Percentiles rank a stretch among this genome's conserved stretches.
phyloP scores from a whole-genome alignment of 2,113 vertebrate genomes.

The Passer domesticus region DNA sequence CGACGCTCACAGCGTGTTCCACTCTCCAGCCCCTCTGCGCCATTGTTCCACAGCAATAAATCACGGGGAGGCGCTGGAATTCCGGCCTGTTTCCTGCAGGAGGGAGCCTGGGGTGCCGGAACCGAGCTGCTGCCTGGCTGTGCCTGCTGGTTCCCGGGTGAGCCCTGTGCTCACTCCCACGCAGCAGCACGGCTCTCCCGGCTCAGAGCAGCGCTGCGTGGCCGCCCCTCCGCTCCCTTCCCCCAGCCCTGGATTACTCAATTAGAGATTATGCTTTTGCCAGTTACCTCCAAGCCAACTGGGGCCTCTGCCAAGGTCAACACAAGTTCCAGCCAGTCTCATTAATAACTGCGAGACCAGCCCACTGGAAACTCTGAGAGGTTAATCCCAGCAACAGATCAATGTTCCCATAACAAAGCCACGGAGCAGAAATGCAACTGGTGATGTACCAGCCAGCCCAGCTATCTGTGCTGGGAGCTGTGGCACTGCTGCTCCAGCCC shows the following conservation, averaged over 20 bases:
- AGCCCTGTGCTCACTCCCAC: neutral
- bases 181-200: neutral
- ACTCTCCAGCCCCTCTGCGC: neutral
- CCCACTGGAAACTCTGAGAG: conserved; percentile 70
- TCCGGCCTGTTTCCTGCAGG: neutral
- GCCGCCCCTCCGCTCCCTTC: neutral
- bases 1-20: neutral
- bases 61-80: neutral
- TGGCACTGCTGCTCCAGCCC: neutral
- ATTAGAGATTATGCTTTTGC: conserved; percentile 57
- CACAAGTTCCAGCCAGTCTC: conserved; percentile 65
- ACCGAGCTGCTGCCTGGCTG: neutral
- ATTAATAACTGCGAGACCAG: conserved; percentile 65
- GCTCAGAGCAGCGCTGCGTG: neutral
- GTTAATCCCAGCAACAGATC: conserved; percentile 74
- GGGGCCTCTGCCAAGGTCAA: conserved; percentile 71
- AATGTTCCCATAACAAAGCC: conserved; percentile 62
- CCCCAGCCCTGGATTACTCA: conserved; percentile 51
- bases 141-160: neutral
- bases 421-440: neutral
- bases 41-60: neutral
- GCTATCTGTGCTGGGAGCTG: neutral
- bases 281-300: conserved; percentile 70
- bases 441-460: neutral
- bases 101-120: neutral